A percentile compares a stretch with the other conserved stretches of the same genome.
Conservation (phyloP, 2,113 vertebrate species). For the Pomatorhinus ruficollis region DNA sequence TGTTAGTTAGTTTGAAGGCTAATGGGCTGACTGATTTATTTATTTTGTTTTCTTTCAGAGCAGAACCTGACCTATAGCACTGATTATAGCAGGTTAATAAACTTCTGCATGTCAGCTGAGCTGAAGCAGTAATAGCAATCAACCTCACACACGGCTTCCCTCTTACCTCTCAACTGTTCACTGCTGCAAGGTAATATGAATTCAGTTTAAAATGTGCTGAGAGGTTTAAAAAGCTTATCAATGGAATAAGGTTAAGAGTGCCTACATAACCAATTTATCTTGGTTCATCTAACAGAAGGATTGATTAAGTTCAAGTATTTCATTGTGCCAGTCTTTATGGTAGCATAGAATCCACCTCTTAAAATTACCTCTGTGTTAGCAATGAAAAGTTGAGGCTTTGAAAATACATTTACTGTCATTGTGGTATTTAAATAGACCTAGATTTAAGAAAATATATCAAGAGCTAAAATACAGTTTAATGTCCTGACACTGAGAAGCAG, state of each 20-base stretch:
- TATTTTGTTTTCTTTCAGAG: neutral
- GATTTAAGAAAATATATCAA: neutral
- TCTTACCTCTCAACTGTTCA: neutral
- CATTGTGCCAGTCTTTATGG: neutral
- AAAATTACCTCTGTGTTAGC: neutral
- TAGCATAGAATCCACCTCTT: neutral
- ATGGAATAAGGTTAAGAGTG: neutral
- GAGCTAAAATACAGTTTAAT: neutral
- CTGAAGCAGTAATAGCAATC: neutral
- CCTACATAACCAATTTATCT: neutral
- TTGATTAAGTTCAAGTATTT: neutral
- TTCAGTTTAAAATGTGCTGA: neutral
- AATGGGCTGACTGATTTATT: neutral
- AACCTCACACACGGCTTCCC: neutral
- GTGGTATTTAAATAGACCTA: neutral
- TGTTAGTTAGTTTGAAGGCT: neutral
- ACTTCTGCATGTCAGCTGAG: neutral
- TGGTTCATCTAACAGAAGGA: neutral
- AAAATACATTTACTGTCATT: neutral
- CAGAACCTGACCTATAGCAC: neutral
- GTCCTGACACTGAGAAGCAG: neutral
- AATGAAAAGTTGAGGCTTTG: neutral
- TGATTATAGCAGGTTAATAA: neutral
- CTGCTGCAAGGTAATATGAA: neutral
- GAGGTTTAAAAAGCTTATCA: slow-evolving; percentile 1